A percentile compares a stretch with the other conserved stretches of the same genome.
Conservation (phyloP, 2,113 vertebrate species). For the Loxodonta africana region DNA sequence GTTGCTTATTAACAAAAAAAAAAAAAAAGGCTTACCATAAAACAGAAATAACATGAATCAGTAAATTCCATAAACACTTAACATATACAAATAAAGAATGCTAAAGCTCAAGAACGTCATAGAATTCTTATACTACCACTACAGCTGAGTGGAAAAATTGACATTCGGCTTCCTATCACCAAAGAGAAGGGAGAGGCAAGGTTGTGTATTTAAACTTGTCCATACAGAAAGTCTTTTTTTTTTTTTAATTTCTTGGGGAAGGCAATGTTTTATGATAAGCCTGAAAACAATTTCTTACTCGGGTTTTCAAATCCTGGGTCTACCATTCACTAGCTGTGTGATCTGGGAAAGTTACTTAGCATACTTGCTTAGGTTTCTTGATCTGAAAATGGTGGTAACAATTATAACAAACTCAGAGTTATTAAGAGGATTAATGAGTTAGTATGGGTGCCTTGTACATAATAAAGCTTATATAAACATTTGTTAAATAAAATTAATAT, state of each 20-base stretch:
- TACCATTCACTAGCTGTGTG: not conserved
- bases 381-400: not conserved
- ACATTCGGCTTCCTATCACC: not conserved
- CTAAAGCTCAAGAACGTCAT: not conserved
- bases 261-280: not conserved
- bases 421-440: not conserved
- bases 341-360: not conserved
- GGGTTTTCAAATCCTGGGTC: not conserved
- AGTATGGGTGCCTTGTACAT: not conserved
- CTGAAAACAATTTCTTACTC: not conserved
- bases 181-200: not conserved
- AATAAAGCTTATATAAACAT: not conserved
- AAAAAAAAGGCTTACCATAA: not conserved
- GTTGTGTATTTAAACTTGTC: not conserved
- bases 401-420: not conserved
- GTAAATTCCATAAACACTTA: not conserved
- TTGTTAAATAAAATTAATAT: not conserved
- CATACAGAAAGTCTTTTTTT: not conserved
- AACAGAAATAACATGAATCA: not conserved
- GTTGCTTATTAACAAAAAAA: not conserved
- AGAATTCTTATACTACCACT: not conserved
- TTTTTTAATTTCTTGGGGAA: not conserved
- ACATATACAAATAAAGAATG: not conserved
- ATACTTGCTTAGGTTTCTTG: slow-evolving; percentile 10
- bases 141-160: not conserved